A percentile compares a stretch with the other conserved stretches of the same genome.
Conservation (phyloP, 1,140 invertebrate genomes). For the Agrypnia vestita region DNA sequence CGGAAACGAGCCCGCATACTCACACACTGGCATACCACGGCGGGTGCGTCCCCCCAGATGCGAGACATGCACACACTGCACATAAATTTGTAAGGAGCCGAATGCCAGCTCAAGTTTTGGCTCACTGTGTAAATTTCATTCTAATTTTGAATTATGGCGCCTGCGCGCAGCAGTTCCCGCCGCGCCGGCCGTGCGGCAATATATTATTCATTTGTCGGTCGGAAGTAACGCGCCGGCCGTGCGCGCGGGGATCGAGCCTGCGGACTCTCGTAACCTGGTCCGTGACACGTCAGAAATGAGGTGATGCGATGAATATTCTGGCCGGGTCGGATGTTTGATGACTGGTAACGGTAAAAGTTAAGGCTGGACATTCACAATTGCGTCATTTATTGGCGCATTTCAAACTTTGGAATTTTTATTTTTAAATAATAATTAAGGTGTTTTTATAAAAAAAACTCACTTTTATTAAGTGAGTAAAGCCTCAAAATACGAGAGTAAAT, state of each 20-base stretch:
- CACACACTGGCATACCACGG: neutral
- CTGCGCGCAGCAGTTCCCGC: slow-evolving; percentile 2
- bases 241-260: neutral
- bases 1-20: neutral
- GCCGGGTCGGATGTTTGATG: too few species aligned
- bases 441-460: too few species aligned
- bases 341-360: too few species aligned
- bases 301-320: neutral
- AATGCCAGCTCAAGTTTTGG: neutral
- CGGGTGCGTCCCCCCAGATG: slow-evolving; percentile 27
- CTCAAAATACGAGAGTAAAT: too few species aligned
- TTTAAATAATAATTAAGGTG: too few species aligned
- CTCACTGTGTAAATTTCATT: slow-evolving; percentile 43
- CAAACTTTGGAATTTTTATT: too few species aligned
- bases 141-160: slow-evolving; percentile 55
- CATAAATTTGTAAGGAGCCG: slow-evolving; percentile 44
- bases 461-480: too few species aligned
- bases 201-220: slow-evolving; percentile 56
- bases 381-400: too few species aligned
- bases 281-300: too few species aligned
- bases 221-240: slow-evolving; percentile 3
- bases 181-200: slow-evolving; percentile 17
- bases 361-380: too few species aligned
- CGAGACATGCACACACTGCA: slow-evolving; percentile 47
- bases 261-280: too few species aligned